These are phyloP conservation scores for Okamejei kenojei DNA, from an alignment of 2,797 vertebrate species.

Conservation along the genomic window DNA sequence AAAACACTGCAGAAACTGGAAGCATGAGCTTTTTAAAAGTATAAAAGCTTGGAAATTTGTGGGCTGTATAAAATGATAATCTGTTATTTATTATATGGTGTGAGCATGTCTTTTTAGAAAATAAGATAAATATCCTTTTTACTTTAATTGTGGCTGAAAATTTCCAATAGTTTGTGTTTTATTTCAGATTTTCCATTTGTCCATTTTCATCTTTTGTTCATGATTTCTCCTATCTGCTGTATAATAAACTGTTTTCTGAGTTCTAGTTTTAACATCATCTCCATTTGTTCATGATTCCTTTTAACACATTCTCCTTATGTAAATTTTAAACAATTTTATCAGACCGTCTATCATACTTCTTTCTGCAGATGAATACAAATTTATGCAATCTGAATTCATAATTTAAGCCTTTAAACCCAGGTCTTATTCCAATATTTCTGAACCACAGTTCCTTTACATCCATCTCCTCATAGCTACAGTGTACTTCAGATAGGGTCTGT, in stretches of 20 bases:
- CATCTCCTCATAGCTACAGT: no score
- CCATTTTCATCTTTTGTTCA: slow-evolving; percentile 47
- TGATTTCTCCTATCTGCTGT: background rate
- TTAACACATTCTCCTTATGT: background rate
- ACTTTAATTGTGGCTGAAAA: no score
- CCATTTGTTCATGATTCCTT: background rate
- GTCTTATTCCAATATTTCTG: background rate
- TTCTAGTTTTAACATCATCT: background rate
- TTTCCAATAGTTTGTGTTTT: no score
- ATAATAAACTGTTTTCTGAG: background rate
- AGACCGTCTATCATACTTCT: background rate
- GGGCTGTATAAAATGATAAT: background rate
- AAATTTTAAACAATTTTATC: background rate
- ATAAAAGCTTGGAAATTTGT: no score
- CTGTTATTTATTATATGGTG: slow-evolving; percentile 39
- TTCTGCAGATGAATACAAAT: background rate
- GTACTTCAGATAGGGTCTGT: background rate
- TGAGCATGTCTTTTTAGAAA: background rate
- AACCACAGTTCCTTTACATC: no score
- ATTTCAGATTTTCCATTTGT: no score
- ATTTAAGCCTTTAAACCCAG: no score
- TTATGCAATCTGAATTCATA: background rate
- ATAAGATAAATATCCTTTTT: background rate
- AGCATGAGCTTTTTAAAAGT: no score
- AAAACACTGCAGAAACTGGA: no score